These are phyloP conservation scores for Agrotis ipsilon DNA, from an alignment of 2,888 invertebrate species.

Conservation along the genomic window DNA sequence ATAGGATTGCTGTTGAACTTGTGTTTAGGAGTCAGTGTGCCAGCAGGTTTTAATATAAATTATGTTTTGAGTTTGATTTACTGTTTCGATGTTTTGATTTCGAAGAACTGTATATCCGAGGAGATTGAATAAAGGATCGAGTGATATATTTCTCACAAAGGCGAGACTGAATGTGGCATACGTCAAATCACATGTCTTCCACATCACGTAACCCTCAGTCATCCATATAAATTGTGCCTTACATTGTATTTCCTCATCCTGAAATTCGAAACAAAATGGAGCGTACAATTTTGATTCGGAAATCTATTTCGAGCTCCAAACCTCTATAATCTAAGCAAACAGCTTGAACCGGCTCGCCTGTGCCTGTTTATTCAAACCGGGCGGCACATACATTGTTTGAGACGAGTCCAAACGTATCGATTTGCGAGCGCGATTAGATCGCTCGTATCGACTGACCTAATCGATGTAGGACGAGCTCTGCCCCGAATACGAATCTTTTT, in stretches of 20 bases:
- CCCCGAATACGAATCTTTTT: conserved; percentile 56
- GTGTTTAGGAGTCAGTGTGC: not conserved
- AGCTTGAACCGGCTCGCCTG: conserved; percentile 27
- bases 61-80: not conserved
- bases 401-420: conserved; percentile 56
- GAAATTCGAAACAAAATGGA: conserved; percentile 19
- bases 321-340: conserved; percentile 20
- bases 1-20: not conserved
- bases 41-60: not conserved
- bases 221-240: not conserved
- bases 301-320: conserved; percentile 31
- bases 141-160: not conserved
- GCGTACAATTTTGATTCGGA: conserved; percentile 28
- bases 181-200: not conserved
- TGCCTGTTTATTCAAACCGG: conserved; percentile 47
- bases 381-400: conserved; percentile 55
- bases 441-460: conserved; percentile 59
- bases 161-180: not conserved
- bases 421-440: conserved; percentile 57
- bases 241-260: not conserved
- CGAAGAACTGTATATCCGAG: not conserved
- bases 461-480: conserved; percentile 50
- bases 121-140: not conserved
- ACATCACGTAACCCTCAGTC: conserved; percentile 3
- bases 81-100: not conserved